Evolutionary conservation across 2,113 vertebrate species (phyloP).

Genomic region (Zeus faber): DNA sequence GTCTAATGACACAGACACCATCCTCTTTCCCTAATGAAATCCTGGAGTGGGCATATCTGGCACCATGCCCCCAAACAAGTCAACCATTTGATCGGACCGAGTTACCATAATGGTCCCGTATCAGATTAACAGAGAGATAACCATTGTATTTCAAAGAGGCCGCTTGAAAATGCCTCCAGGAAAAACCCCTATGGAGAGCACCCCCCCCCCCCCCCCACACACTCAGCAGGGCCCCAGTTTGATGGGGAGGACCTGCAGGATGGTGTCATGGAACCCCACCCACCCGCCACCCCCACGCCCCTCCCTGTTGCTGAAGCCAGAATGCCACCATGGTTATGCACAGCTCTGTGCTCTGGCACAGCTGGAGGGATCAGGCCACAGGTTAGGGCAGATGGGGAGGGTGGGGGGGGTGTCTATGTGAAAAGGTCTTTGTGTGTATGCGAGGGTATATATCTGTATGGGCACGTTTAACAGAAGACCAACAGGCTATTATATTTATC

Average conservation of each 20-base stretch:
- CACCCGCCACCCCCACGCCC: neutral
- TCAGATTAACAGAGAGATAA: conserved; percentile 36
- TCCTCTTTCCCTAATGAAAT: conserved; percentile 25
- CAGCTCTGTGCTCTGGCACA: conserved; percentile 49
- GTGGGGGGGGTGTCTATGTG: too few species aligned
- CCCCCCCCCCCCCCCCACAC: conserved; percentile 32
- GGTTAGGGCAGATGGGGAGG: conserved; percentile 25
- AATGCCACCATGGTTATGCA: conserved; percentile 14
- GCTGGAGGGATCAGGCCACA: conserved; percentile 42
- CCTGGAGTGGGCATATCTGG: conserved; percentile 19
- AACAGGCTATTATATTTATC: neutral
- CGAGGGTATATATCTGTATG: conserved; percentile 20
- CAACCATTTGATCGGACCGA: conserved; percentile 46
- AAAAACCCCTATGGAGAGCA: too few species aligned
- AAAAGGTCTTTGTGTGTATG: conserved; percentile 6
- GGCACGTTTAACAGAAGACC: too few species aligned
- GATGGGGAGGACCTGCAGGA: conserved; percentile 19
- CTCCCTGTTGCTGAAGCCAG: conserved; percentile 19
- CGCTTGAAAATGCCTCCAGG: conserved; percentile 42
- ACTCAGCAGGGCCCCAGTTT: conserved; percentile 42
- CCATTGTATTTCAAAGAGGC: conserved; percentile 26
- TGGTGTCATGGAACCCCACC: conserved; percentile 24
- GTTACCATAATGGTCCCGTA: conserved; percentile 34
- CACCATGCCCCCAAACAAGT: conserved; percentile 16
- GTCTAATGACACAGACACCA: conserved; percentile 32